Evolutionary conservation across 2,797 vertebrate species (phyloP).

Genomic region (Scarus forsteni): DNA sequence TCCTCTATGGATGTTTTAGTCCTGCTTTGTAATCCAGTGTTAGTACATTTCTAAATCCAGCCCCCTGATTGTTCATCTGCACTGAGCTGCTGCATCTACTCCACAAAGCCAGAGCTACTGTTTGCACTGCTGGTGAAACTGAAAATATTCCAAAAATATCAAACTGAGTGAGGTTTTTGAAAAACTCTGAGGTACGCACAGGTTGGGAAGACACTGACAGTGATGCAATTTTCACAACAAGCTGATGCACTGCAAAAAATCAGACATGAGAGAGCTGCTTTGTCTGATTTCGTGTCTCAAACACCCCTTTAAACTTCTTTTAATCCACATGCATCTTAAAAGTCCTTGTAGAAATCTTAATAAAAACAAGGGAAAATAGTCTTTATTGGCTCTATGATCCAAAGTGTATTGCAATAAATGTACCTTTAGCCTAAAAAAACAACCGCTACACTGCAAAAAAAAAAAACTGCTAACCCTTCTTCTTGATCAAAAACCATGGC

Average conservation of each 20-base stretch:
- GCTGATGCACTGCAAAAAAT: conserved; percentile 1
- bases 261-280: no score
- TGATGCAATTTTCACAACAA: conserved; percentile 52
- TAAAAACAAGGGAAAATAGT: no score
- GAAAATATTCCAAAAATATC: conserved; percentile 48
- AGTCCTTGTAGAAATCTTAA: no score
- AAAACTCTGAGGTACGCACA: conserved; percentile 68
- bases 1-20: conserved; percentile 22
- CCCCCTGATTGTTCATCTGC: conserved; percentile 32
- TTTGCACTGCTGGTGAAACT: conserved; percentile 68
- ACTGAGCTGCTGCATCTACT: conserved; percentile 36
- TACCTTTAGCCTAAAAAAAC: no score
- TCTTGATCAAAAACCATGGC: no score
- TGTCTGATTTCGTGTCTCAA: no score
- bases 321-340: no score
- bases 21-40: conserved; percentile 57
- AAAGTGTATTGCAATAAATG: no score
- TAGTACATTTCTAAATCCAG: conserved; percentile 63
- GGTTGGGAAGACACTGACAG: conserved; percentile 74
- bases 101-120: conserved; percentile 37
- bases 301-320: no score
- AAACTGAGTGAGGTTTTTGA: conserved; percentile 28
- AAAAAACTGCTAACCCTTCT: no score
- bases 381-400: no score
- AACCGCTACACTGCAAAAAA: no score